A percentile compares a stretch with the other conserved stretches of the same genome.
phyloP scores from a whole-genome alignment of 2,797 vertebrate species.

The Sebastes steindachneri region DNA sequence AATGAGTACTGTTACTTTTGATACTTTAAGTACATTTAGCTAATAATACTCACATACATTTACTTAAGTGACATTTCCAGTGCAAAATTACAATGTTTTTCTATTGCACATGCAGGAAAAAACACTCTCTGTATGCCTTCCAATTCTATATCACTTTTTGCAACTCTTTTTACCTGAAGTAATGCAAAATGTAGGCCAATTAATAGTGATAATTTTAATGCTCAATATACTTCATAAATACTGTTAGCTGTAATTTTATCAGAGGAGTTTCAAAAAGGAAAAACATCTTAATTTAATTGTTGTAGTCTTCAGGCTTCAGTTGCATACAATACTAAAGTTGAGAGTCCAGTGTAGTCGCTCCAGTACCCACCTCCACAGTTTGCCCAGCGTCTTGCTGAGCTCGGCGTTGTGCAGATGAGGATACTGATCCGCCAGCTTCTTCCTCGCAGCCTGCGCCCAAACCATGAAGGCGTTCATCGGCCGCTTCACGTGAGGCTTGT shows the following conservation, averaged over 20 bases:
- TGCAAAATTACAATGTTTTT: not conserved
- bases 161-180: not conserved
- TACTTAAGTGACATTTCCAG: not conserved
- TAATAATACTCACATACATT: not conserved
- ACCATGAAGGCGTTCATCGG: slow-evolving; percentile 92
- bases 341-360: too few species aligned
- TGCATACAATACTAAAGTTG: not conserved
- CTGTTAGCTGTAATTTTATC: not conserved
- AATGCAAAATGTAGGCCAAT: not conserved
- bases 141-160: not conserved
- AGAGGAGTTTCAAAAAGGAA: not conserved
- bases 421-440: slow-evolving; percentile 89
- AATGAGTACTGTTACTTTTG: not conserved
- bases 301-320: not conserved
- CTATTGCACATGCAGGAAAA: not conserved
- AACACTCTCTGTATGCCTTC: not conserved
- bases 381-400: slow-evolving; percentile 92
- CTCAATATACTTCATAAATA: not conserved
- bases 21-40: not conserved
- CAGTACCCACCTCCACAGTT: slow-evolving; percentile 88
- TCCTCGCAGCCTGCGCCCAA: slow-evolving; percentile 89
- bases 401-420: slow-evolving; percentile 92
- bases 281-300: not conserved
- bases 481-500: slow-evolving; percentile 88
- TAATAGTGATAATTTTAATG: not conserved